Base-by-base conservation (phyloP, 2,797 vertebrate genomes). In the Jordanella pulchra region DNA sequence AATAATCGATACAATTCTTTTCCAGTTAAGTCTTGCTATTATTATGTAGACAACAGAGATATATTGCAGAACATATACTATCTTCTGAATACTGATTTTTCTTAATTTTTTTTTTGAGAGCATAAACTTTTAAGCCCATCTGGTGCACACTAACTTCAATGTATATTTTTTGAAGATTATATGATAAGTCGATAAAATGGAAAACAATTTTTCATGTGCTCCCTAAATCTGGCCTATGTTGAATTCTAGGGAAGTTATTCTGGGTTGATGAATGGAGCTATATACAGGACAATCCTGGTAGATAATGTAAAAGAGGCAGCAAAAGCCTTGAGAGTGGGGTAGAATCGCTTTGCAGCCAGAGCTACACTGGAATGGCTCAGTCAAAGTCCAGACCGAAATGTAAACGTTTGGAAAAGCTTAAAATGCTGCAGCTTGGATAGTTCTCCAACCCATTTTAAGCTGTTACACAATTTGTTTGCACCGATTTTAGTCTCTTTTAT, bases 11-110 rank as follows among this genome's bases (percentile, higher is more conserved):
- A 39, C 35, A 39, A 39, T 39, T 39, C 3, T 39, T 39, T 69
- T 71, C 25, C n/a, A 23, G 61, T 77, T 69, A 45, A 66, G 79
- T 71, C 23, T 12, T 15, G 48, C 25, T 45, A 48, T 60, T 71
- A 53, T 56, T 58, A 60, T 35, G 45, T 3, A 17, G 30, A 10
- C 23, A 42, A 23, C 64, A 25, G 42, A 51, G 32, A 12, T 53
- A 47, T 47, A 23, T 25, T 48, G 17, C 10, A 48, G 30, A 32
- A 5, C 48, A 32, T 21, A 21, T 23, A 21, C 25, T 50, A 30
- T 30, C 3, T 15, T 10, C 23, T 7, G 18, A 50, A 3, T 14
- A 44, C 12, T 1, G 18, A 6, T 67, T 48, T 39, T 42, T 35
- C 47, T 32, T 3, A 50, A 18, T 23, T 50, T n/a, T 23, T 50